These are phyloP conservation scores for Epirrhoe alternata DNA, from an alignment of 2,888 invertebrate species.

Conservation along the genomic window DNA sequence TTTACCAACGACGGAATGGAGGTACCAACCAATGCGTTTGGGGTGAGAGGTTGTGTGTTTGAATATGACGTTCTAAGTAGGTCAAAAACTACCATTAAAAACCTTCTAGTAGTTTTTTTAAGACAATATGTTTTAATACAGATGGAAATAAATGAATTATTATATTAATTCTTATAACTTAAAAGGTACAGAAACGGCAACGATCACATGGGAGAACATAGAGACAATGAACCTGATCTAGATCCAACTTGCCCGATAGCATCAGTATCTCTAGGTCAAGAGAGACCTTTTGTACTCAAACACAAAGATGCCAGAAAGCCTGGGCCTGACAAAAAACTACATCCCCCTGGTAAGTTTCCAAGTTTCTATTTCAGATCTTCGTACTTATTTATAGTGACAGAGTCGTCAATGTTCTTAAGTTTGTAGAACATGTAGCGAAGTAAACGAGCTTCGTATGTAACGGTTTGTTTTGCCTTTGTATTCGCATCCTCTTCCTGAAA, in stretches of 20 bases:
- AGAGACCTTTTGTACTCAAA: slow-evolving; percentile 87
- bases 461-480: slow-evolving; percentile 93
- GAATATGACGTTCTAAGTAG: too few relatives aligned
- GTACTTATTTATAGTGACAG: slow-evolving; percentile 81
- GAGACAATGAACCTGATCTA: slow-evolving; percentile 89
- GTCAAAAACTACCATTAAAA: too few relatives aligned
- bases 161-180: neutral
- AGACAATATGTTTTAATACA: too few relatives aligned
- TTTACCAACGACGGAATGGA: too few relatives aligned
- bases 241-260: slow-evolving; percentile 87
- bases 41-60: too few relatives aligned
- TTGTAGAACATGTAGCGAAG: slow-evolving; percentile 92
- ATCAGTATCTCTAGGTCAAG: slow-evolving; percentile 88
- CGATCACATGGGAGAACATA: slow-evolving; percentile 90
- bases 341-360: slow-evolving; percentile 76
- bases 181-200: slow-evolving; percentile 87
- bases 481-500: slow-evolving; percentile 89
- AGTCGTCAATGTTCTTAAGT: slow-evolving; percentile 84
- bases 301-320: slow-evolving; percentile 84
- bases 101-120: too few relatives aligned
- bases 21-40: too few relatives aligned
- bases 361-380: slow-evolving; percentile 79
- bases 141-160: too few relatives aligned
- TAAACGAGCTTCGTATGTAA: slow-evolving; percentile 94
- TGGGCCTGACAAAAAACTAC: slow-evolving; percentile 70